Percentiles rank a stretch among this genome's conserved stretches.
These are phyloP conservation scores for Ooceraea biroi DNA, from an alignment of 1,140 invertebrate genomes.

Conservation along the genomic window DNA sequence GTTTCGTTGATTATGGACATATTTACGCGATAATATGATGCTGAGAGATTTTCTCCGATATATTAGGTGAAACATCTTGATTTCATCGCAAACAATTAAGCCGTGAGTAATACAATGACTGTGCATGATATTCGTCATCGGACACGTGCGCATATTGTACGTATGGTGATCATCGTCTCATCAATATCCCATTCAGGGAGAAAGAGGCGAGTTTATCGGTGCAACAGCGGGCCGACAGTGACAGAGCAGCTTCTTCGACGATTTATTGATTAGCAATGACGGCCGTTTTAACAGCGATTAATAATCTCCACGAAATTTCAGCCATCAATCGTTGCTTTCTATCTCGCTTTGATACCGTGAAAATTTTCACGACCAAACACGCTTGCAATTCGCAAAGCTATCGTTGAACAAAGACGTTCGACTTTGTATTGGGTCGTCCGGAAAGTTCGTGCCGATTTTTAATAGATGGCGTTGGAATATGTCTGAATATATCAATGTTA, in stretches of 20 bases:
- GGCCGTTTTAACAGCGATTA: slow-evolving; percentile 52
- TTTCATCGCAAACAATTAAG: slow-evolving; percentile 58
- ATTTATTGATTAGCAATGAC: slow-evolving; percentile 56
- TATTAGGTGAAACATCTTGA: slow-evolving; percentile 45
- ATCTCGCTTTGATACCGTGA: not conserved
- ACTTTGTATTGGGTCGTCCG: too few species aligned
- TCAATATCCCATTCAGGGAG: slow-evolving; percentile 60
- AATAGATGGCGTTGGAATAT: too few species aligned
- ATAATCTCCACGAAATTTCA: slow-evolving; percentile 32
- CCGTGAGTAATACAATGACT: slow-evolving; percentile 51
- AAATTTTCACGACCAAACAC: not conserved
- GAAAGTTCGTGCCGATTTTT: too few species aligned
- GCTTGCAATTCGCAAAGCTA: not conserved
- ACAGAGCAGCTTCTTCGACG: slow-evolving; percentile 50
- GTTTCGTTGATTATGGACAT: not conserved
- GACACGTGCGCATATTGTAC: slow-evolving; percentile 32
- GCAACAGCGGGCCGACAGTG: slow-evolving; percentile 38
- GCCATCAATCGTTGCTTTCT: not conserved
- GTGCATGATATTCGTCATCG: slow-evolving; percentile 36
- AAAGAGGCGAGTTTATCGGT: slow-evolving; percentile 58
- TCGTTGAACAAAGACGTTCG: not conserved
- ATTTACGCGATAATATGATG: not conserved
- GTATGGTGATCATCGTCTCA: slow-evolving; percentile 50
- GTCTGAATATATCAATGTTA: too few species aligned
- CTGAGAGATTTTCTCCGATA: not conserved